Percentiles rank a stretch among this genome's conserved stretches.
phyloP scores from a whole-genome alignment of 2,797 vertebrate genomes.

The Knipowitschia caucasica region DNA sequence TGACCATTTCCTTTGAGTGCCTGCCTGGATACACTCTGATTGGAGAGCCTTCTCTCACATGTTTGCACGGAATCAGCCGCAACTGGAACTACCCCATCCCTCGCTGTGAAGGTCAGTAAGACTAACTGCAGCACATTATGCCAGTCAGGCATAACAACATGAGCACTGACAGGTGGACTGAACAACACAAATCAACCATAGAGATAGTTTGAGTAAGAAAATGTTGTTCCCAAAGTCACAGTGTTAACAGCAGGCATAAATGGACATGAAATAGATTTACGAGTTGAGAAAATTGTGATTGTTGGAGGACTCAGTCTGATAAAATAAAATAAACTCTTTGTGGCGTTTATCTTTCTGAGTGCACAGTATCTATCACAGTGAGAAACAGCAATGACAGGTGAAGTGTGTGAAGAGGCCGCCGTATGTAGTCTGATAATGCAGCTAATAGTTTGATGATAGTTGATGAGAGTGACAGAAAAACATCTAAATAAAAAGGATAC shows the following conservation, averaged over 20 bases:
- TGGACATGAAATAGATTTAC: too few relatives aligned
- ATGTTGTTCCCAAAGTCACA: neutral
- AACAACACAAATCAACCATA: neutral
- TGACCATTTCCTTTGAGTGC: constrained; percentile 95
- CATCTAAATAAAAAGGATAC: neutral
- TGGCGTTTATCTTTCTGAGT: neutral
- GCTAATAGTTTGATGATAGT: neutral
- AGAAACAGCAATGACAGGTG: neutral
- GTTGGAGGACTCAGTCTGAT: neutral
- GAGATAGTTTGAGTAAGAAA: neutral
- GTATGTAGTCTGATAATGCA: neutral
- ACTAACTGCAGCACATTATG: neutral
- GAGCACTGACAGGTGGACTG: neutral
- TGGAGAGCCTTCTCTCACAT: constrained; percentile 91
- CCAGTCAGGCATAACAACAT: neutral
- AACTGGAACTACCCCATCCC: constrained; percentile 97
- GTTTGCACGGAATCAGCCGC: constrained; percentile 92
- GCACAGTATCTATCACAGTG: neutral
- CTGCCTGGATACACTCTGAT: constrained; percentile 89
- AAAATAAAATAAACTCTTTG: neutral
- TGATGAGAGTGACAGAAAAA: neutral
- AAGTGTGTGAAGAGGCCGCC: neutral
- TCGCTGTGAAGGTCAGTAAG: constrained; percentile 88
- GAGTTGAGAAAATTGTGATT: too few relatives aligned
- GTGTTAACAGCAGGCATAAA: too few relatives aligned